Evolutionary conservation across 2,888 invertebrate species (phyloP).

Genomic region (Pasiphila rectangulata): DNA sequence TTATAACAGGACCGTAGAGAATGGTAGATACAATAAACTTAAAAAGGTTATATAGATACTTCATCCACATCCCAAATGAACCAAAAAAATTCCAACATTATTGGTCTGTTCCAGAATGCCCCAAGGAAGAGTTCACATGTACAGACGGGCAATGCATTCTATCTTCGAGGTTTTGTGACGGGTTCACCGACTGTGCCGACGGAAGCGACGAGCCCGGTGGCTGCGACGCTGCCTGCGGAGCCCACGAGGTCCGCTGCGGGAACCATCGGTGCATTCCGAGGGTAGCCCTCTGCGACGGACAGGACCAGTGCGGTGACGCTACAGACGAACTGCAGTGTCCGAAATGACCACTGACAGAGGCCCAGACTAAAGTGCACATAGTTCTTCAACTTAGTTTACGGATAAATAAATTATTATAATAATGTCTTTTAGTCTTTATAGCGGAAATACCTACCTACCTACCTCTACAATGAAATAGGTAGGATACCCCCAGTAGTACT

Average conservation of each 20-base stretch:
- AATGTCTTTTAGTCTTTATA: no score
- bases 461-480: no score
- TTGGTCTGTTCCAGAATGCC: slow-evolving; percentile 61
- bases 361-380: no score
- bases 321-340: slow-evolving; percentile 83
- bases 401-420: no score
- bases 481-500: no score
- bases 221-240: slow-evolving; percentile 77
- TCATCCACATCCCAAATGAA: neutral
- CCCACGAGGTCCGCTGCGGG: slow-evolving; percentile 66
- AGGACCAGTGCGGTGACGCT: slow-evolving; percentile 83
- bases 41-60: neutral
- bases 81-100: neutral
- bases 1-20: no score
- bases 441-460: no score
- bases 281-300: slow-evolving; percentile 83
- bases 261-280: slow-evolving; percentile 83
- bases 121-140: slow-evolving; percentile 77
- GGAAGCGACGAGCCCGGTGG: slow-evolving; percentile 85
- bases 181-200: slow-evolving; percentile 84
- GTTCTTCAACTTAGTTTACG: no score
- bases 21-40: neutral
- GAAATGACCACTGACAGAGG: slow-evolving; percentile 24
- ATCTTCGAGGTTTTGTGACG: slow-evolving; percentile 85
- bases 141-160: slow-evolving; percentile 84